A percentile compares a stretch with the other conserved stretches of the same genome.
These are phyloP conservation scores for Pomatostomus ruficeps DNA, from an alignment of 2,113 vertebrate genomes.

Conservation along the genomic window DNA sequence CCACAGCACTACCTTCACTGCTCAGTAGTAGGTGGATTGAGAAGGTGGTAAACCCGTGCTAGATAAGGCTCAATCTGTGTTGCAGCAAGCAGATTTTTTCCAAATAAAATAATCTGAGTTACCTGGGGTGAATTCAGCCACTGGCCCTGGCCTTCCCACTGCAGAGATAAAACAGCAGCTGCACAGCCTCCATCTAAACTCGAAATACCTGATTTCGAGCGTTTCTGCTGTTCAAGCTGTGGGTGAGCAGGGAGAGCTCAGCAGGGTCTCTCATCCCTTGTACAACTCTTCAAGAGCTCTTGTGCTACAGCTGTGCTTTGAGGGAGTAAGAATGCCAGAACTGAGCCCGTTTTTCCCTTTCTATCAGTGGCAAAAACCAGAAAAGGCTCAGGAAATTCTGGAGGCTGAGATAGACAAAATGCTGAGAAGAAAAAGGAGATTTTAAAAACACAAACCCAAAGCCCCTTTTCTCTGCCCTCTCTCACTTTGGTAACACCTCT, in stretches of 20 bases:
- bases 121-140: background rate
- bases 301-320: background rate
- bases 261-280: background rate
- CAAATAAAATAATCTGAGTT: background rate
- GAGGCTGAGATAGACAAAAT: background rate
- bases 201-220: background rate
- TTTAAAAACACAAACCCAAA: background rate
- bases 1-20: background rate
- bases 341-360: background rate
- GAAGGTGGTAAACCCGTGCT: background rate
- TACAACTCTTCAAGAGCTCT: background rate
- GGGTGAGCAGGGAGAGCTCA: background rate
- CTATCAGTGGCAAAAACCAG: background rate
- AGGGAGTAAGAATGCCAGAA: background rate
- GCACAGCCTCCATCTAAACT: background rate
- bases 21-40: background rate
- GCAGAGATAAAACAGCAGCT: background rate
- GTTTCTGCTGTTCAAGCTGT: background rate
- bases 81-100: background rate
- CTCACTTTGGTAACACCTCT: background rate
- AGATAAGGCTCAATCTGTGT: background rate
- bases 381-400: background rate
- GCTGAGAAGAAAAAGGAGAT: background rate
- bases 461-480: background rate
- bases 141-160: background rate